Evolutionary conservation across 2,888 invertebrate genomes (phyloP), one percentile per base, ranked within the genome.

Genomic region (Eristalis arbustorum): DNA sequence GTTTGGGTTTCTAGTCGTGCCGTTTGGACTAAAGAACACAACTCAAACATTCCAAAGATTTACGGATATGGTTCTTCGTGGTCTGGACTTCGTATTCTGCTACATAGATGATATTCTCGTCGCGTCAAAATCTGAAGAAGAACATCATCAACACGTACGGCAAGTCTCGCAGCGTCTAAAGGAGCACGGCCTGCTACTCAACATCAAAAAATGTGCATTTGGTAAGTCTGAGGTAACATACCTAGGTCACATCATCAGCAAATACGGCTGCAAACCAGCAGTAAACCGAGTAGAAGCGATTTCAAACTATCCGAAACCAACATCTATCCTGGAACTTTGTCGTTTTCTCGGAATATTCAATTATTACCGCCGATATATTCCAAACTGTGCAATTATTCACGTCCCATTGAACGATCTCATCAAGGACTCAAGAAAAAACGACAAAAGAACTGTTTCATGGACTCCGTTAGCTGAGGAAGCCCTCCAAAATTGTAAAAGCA

Each of bases 91-190:
- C 75, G 77, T 64, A 5, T 89, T 85, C 49, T 68, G 71, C 8
- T 90, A 90, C 66, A n/a, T 90, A 1, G 90, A 90, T 68, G 90
- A 90, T 64, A 87, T 90, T 18, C 74, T 89, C 3, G 72, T 90
- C 4, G 88, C 89, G 6, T 88, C 90, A 5, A 6, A 37, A 10
- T 25, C 83, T 34, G 74, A 78, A 31, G 78, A 88, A 42, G 68
- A 89, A 25, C 89, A 89, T 66, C 49, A 59, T 57, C 14, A 71
- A 37, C 89, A 90, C 40, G 28, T 89, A 25, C 3, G 25, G 25
- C 25, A 25, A 25, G 25, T 25, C 25, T 25, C 3, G 3, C 25
- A 25, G 25, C 25, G 3, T 25, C 25, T 25, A 2, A 25, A 72
- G 3, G 69, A 89, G 28, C 78, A 87, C 59, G 88, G 89, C 2